These are phyloP conservation scores for Psilopsiagon aurifrons DNA, from an alignment of 2,113 vertebrate species.

Conservation along the genomic window DNA sequence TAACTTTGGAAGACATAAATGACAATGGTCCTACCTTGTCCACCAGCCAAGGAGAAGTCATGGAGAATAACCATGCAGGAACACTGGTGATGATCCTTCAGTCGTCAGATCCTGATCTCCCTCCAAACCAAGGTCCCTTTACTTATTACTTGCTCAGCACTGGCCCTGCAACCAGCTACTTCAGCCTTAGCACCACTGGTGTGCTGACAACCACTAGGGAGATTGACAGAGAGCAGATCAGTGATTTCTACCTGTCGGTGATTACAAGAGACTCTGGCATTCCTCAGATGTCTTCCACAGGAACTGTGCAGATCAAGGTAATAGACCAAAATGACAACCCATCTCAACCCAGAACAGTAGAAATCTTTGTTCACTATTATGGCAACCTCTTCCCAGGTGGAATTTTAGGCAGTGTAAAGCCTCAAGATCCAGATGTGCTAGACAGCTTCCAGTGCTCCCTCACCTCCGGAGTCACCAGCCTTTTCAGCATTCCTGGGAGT, in stretches of 20 bases:
- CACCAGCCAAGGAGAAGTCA: constrained; percentile 84
- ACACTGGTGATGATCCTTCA: constrained; percentile 85
- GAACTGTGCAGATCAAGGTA: constrained; percentile 88
- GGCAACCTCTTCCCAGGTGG: constrained; percentile 93
- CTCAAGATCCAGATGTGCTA: constrained; percentile 90
- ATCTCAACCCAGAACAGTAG: constrained; percentile 88
- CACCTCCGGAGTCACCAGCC: constrained; percentile 83
- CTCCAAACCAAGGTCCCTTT: constrained; percentile 95
- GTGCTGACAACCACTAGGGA: constrained; percentile 88
- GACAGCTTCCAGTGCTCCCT: constrained; percentile 93
- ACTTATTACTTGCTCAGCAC: constrained; percentile 87
- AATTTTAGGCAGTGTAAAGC: constrained; percentile 87
- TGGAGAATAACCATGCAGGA: constrained; percentile 90
- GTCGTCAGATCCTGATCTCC: constrained; percentile 88
- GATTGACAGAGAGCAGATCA: constrained; percentile 94
- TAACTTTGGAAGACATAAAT: constrained; percentile 94
- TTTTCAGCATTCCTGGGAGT: constrained; percentile 87
- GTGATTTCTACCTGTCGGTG: constrained; percentile 90
- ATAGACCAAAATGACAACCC: constrained; percentile 97
- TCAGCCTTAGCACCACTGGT: constrained; percentile 87
- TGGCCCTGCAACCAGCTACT: constrained; percentile 88
- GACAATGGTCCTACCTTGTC: constrained; percentile 92
- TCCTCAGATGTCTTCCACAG: constrained; percentile 97
- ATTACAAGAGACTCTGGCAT: constrained; percentile 90
- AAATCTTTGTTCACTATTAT: constrained; percentile 93